These are phyloP conservation scores for Tachina lurida DNA, from an alignment of 2,888 invertebrate species.

Conservation along the genomic window DNA sequence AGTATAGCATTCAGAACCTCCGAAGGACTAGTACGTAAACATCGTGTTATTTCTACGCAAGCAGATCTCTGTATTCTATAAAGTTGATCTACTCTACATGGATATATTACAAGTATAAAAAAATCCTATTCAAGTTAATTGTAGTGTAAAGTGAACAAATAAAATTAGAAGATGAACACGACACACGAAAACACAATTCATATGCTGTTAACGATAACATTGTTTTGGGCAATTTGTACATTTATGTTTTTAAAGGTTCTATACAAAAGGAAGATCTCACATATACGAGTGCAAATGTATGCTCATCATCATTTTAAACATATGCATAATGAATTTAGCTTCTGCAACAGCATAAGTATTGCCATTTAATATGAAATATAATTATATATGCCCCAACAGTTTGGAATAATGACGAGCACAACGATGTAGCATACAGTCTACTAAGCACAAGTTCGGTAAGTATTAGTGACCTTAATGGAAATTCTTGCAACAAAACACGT, in stretches of 20 bases:
- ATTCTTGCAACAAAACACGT: slow-evolving; percentile 43
- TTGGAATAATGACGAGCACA: slow-evolving; percentile 26
- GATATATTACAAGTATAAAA: not conserved
- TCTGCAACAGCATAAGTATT: slow-evolving; percentile 4
- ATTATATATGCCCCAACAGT: slow-evolving; percentile 62
- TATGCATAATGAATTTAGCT: not conserved
- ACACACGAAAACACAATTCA: slow-evolving; percentile 76
- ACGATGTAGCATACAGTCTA: not conserved
- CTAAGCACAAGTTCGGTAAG: not conserved
- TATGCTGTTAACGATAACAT: slow-evolving; percentile 82
- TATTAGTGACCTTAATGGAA: not conserved
- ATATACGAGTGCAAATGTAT: not conserved
- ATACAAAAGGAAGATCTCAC: slow-evolving; percentile 29
- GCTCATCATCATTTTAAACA: not conserved
- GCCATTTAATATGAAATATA: slow-evolving; percentile 44
- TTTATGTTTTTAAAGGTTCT: slow-evolving; percentile 53
- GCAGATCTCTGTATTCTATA: too few species aligned
- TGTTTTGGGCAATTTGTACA: slow-evolving; percentile 82
- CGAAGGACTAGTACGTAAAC: too few species aligned
- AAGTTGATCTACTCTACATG: too few species aligned
- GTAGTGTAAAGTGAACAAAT: slow-evolving; percentile 9
- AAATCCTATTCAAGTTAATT: not conserved
- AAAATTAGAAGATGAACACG: slow-evolving; percentile 65
- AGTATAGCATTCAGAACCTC: too few species aligned
- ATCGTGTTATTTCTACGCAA: too few species aligned